Evolutionary conservation across 2,888 invertebrate genomes (phyloP).

Genomic region (Pachydiplax longipennis): DNA sequence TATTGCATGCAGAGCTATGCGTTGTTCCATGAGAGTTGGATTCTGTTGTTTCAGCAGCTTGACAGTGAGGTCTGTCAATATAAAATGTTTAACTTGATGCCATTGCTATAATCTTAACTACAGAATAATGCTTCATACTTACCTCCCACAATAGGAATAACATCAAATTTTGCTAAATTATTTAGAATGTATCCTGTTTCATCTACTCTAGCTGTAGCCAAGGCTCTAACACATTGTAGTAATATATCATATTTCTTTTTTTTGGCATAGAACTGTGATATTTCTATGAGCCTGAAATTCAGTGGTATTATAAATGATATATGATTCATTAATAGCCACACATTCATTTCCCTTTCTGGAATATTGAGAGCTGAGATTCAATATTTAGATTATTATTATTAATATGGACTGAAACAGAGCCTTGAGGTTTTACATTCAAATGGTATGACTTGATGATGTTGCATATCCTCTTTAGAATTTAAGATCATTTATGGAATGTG

Average conservation of each 20-base stretch:
- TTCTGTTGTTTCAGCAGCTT: neutral
- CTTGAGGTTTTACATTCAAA: too few relatives aligned
- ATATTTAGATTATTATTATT: too few relatives aligned
- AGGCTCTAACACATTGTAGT: neutral
- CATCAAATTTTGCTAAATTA: neutral
- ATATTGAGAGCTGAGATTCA: too few relatives aligned
- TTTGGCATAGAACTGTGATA: neutral
- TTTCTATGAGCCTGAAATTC: neutral
- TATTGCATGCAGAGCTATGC: neutral
- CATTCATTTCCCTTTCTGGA: too few relatives aligned
- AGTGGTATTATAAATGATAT: neutral
- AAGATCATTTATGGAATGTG: too few relatives aligned
- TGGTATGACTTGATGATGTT: too few relatives aligned
- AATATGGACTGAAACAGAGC: too few relatives aligned
- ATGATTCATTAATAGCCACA: too few relatives aligned
- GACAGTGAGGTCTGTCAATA: neutral
- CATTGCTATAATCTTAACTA: too few relatives aligned
- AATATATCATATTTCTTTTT: neutral
- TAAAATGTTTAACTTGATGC: neutral
- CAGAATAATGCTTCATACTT: neutral
- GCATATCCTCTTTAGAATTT: too few relatives aligned
- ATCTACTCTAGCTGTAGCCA: neutral
- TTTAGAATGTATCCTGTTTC: neutral
- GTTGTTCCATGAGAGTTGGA: neutral
- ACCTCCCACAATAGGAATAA: neutral